Conservation (phyloP, 2,797 vertebrate species). For the Coendou prehensilis region DNA sequence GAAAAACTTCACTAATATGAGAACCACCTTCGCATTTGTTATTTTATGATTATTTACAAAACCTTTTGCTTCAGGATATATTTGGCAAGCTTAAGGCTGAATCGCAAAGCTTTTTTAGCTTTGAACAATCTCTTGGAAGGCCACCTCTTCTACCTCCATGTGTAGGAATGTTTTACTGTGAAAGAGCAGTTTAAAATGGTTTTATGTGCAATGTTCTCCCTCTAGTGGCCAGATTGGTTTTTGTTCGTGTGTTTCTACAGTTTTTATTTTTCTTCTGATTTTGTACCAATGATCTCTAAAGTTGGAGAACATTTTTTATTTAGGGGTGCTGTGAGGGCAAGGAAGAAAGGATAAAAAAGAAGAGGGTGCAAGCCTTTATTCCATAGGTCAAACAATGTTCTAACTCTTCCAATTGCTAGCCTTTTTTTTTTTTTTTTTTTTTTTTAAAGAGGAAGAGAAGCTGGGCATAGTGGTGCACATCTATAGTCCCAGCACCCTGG, state of each 20-base stretch:
- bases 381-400: not conserved
- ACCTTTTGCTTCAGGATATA: not conserved
- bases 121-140: not conserved
- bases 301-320: not conserved
- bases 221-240: constrained; percentile 71
- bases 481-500: not conserved
- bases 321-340: not conserved
- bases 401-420: not conserved
- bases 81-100: not conserved
- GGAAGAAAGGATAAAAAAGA: not conserved
- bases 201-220: constrained; percentile 69
- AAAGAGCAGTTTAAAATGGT: not conserved
- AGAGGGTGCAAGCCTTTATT: not conserved
- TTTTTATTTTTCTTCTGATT: not conserved
- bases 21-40: not conserved
- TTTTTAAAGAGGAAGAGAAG: not conserved
- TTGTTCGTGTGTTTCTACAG: not conserved
- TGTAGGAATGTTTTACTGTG: not conserved
- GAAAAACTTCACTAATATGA: not conserved
- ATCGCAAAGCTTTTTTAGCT: not conserved
- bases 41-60: not conserved
- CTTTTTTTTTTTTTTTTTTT: constrained; percentile 6
- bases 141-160: not conserved
- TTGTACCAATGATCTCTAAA: not conserved
- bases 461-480: not conserved